Conservation (phyloP, 2,113 vertebrate genomes). For the Oncorhynchus mykiss region DNA sequence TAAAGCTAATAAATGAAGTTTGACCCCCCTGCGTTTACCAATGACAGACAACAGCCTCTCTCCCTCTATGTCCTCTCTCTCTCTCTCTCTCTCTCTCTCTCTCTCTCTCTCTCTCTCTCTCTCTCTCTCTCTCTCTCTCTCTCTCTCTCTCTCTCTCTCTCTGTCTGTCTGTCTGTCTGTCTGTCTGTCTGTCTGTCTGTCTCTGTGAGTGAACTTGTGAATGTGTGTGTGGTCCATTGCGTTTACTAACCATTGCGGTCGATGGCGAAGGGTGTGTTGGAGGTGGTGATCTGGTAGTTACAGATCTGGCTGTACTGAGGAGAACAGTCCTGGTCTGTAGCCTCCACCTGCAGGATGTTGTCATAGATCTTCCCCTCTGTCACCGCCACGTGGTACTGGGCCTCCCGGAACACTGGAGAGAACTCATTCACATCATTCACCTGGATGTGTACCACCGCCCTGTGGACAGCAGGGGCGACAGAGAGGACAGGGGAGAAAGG, state of each 20-base stretch:
- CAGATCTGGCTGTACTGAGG: slow-evolving; percentile 98
- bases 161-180: no score
- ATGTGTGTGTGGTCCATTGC: neutral
- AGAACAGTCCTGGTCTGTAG: slow-evolving; percentile 92
- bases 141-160: no score
- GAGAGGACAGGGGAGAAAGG: slow-evolving; percentile 3
- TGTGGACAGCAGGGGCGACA: slow-evolving; percentile 50
- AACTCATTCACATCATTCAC: slow-evolving; percentile 97
- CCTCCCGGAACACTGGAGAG: slow-evolving; percentile 88
- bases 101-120: no score
- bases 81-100: slow-evolving; percentile 5
- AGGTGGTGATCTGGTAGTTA: slow-evolving; percentile 90
- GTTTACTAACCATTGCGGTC: slow-evolving; percentile 91
- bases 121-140: no score
- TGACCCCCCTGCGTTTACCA: slow-evolving; percentile 7
- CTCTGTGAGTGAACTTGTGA: no score
- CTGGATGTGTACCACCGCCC: slow-evolving; percentile 96
- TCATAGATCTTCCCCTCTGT: slow-evolving; percentile 95
- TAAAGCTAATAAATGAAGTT: slow-evolving; percentile 55
- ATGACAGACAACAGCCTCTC: neutral
- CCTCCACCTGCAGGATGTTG: slow-evolving; percentile 95
- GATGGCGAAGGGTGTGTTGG: slow-evolving; percentile 89
- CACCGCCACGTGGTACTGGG: slow-evolving; percentile 81
- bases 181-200: no score
- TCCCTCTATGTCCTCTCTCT: neutral